Base-by-base conservation (phyloP, 2,888 invertebrate species). In the Chorisops tibialis region DNA sequence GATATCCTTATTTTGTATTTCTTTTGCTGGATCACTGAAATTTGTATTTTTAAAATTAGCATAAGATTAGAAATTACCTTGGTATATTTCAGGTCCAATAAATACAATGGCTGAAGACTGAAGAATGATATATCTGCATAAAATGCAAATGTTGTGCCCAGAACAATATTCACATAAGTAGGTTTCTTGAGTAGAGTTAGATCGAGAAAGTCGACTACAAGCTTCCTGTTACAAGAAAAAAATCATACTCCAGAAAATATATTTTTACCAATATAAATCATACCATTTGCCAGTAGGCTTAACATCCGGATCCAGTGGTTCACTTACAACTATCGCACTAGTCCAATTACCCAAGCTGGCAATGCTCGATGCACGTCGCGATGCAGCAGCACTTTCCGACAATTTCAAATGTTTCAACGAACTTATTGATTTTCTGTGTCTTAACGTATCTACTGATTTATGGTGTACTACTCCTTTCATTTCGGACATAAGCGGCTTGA, bases 121-220 rank as follows among this genome's bases (percentile, higher is more conserved):
- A 86, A 82, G 72, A 90, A 90, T 0, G 85, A 85, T 43, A 85
- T 80, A 72, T 90, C 89, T 5, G 87, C 83, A 61, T 85, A 85
- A 64, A 87, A 81, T 3, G 85, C 83, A 61, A 89, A 80, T 0
- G 87, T 82, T 71, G 87, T 81, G 37, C 89, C 90, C 37, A 88
- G 72, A 52, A 85, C 83, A 62, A 89, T 86, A 70, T 88, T 89
- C 5, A 88, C 81, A 67, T 85, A 87, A 21, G 83, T 79, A 14
- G 81, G 79, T 67, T 87, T 82, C 71, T 85, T 86, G 7, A 88
- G 72, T 7, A 88, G 75, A 1, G 81, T 81, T 62, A 88, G 73
- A 70, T 87, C 87, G 37, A 87, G 75, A 60, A 82, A 83, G 64
- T 86, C 83, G 0, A 82, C 80, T 12, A 86, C 73, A 2, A 80